Base-by-base conservation (phyloP, 2,888 invertebrate genomes). In the Eumacrocentrus americanus region DNA sequence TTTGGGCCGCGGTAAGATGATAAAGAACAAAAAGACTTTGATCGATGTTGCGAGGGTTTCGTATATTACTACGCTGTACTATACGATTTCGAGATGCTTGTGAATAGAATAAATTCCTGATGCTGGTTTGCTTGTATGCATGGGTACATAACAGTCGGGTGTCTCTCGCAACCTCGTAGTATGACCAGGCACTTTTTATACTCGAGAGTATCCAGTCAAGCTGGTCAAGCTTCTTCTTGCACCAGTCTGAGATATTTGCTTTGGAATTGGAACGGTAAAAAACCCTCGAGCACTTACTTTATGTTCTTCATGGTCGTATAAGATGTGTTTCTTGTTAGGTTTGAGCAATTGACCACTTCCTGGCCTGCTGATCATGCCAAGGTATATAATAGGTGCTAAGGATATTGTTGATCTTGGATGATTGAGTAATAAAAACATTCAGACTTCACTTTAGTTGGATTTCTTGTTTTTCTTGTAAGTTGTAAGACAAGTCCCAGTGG, bases 91-190 rank as follows among this genome's bases (percentile, higher is more conserved):
- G 51, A 56, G 50, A 23, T 47, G 23, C 48, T 48, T 23, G 44
- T 62, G 62, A 59, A 62, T 62, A 59, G 59, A 58, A 59, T 54
- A 62, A 54, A 58, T 62, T 62, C 25, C 14, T 18, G 34, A 9
- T 18, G n/a, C n/a, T n/a, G n/a, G n/a, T n/a, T n/a, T n/a, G n/a
- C n/a, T n/a, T n/a, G n/a, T n/a, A n/a, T 18, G 20, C 14, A 2
- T 14, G 2, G 2, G 14, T 40, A 3, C n/a, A 9, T 35, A 35
- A 35, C 35, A 9, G n/a, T n/a, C 35, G 11, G 35, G 35, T 6
- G 7, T 35, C 9, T 35, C 35, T 35, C 9, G 9, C 35, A n/a
- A 9, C n/a, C 35, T 35, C n/a, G 35, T 35, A n/a, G 35, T 35
- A 35, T 35, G 35, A 35, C 16, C 40, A 16, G 40, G 12, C 14